phyloP scores from a whole-genome alignment of 1,140 invertebrate genomes.

The Coptotermes formosanus region DNA sequence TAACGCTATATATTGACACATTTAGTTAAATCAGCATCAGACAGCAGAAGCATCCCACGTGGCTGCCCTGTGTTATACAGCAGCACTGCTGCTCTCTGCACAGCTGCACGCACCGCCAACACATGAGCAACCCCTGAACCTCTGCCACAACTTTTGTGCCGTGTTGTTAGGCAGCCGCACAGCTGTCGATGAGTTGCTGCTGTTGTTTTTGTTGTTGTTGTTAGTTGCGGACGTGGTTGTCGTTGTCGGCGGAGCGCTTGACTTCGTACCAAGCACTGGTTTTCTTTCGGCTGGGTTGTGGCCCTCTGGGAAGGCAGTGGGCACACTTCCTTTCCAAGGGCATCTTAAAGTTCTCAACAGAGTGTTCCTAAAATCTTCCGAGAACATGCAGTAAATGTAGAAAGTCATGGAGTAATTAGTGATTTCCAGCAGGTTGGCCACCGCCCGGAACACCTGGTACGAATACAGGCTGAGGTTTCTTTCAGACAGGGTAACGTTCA shows the following conservation, averaged over 20 bases:
- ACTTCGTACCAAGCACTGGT: neutral
- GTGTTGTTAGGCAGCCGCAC: neutral
- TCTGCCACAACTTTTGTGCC: slow-evolving; percentile 12
- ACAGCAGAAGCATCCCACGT: no score
- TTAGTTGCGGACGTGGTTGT: slow-evolving; percentile 12
- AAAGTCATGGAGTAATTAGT: slow-evolving; percentile 76
- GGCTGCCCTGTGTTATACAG: neutral
- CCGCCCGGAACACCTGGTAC: slow-evolving; percentile 70
- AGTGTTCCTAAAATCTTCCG: slow-evolving; percentile 71
- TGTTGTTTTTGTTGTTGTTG: neutral
- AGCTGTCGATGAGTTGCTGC: neutral
- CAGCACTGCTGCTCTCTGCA: neutral
- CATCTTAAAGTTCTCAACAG: slow-evolving; percentile 64
- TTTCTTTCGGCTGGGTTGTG: neutral
- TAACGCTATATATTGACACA: no score
- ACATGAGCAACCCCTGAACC: neutral
- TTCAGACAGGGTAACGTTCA: slow-evolving; percentile 67
- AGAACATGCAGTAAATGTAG: slow-evolving; percentile 77
- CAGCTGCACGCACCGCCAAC: neutral
- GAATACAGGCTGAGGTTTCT: slow-evolving; percentile 59
- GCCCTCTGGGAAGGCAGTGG: neutral
- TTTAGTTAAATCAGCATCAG: no score
- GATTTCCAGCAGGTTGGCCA: slow-evolving; percentile 71
- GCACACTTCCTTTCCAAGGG: slow-evolving; percentile 46
- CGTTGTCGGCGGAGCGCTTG: neutral